These are phyloP conservation scores for Halictus quadricinctus DNA, from an alignment of 2,888 invertebrate genomes.

Conservation along the genomic window DNA sequence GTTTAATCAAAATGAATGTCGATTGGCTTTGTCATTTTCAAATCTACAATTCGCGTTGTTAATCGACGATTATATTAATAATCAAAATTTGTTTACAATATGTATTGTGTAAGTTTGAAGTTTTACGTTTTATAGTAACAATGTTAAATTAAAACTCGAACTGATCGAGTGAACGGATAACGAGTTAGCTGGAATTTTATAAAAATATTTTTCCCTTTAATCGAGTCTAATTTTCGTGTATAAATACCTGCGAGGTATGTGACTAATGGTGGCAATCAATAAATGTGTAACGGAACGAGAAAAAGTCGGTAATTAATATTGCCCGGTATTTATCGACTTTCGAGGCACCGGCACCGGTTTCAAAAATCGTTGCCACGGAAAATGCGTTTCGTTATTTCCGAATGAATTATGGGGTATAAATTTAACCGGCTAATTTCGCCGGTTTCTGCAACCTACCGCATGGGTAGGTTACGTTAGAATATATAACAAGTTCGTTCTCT, in stretches of 20 bases:
- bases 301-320: slow-evolving; percentile 2
- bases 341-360: background rate
- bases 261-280: background rate
- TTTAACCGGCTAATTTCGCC: background rate
- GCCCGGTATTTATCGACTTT: background rate
- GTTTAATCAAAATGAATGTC: no score
- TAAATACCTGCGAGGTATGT: background rate
- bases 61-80: no score
- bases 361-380: background rate
- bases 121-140: no score
- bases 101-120: no score
- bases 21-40: no score
- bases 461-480: slow-evolving; percentile 32
- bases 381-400: slow-evolving; percentile 5
- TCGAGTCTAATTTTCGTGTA: background rate
- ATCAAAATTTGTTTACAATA: no score
- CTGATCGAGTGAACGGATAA: background rate
- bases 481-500: slow-evolving; percentile 25
- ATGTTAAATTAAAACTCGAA: background rate
- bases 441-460: slow-evolving; percentile 20
- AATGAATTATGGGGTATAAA: slow-evolving; percentile 31
- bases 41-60: no score
- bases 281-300: background rate
- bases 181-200: background rate
- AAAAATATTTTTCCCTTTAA: background rate